Conservation (phyloP, 2,797 vertebrate genomes). For the Loris lydekkerianus region DNA sequence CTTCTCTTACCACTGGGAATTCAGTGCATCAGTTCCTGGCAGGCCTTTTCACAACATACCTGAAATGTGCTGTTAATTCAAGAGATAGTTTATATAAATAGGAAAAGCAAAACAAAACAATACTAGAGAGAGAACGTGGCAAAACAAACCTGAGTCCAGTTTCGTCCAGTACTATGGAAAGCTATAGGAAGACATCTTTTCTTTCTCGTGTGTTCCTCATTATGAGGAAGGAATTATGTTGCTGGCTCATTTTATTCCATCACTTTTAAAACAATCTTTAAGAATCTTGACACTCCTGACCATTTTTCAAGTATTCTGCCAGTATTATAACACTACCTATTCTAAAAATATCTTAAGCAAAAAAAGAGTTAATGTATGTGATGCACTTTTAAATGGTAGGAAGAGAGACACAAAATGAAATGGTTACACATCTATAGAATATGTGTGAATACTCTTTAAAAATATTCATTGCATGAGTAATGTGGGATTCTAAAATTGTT, state of each 20-base stretch:
- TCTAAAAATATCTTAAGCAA: background rate
- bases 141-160: background rate
- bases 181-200: background rate
- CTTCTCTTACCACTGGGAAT: background rate
- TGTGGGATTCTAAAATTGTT: conserved; percentile 1
- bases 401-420: background rate
- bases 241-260: background rate
- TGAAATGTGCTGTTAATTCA: background rate
- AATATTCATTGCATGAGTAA: background rate
- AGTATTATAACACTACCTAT: background rate
- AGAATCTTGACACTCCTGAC: background rate
- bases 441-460: background rate
- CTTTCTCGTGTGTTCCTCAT: background rate
- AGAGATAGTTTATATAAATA: background rate
- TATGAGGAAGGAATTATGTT: background rate
- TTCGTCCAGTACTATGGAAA: background rate
- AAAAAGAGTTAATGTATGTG: background rate
- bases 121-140: background rate
- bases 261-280: background rate
- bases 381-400: background rate
- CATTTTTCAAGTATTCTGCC: background rate
- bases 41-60: background rate
- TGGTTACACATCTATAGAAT: background rate
- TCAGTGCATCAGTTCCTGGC: background rate
- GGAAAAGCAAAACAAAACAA: background rate